Percentiles rank a stretch among this genome's conserved stretches.
Conservation (phyloP, 1,140 invertebrate genomes). For the Penaeus japonicus region DNA sequence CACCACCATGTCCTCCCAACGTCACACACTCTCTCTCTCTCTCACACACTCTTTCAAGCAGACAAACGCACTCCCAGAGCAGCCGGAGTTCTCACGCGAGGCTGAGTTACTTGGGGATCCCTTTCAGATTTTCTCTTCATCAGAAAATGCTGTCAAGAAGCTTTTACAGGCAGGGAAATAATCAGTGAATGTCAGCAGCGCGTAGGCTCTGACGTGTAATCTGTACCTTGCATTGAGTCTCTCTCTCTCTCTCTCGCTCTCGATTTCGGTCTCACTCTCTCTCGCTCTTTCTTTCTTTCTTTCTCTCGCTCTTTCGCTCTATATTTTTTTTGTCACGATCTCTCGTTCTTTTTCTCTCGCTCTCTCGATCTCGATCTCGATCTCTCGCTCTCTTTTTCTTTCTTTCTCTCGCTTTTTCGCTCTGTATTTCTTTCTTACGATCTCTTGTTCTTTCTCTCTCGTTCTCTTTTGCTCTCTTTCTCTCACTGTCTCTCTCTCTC, state of each 20-base stretch:
- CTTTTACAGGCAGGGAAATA: slow-evolving; percentile 50
- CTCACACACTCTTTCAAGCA: background rate
- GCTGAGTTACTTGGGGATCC: slow-evolving; percentile 31
- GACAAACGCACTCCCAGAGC: too few relatives aligned
- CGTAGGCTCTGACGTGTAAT: slow-evolving; percentile 43
- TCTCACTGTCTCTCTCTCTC: too few relatives aligned
- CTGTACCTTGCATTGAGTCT: slow-evolving; percentile 46
- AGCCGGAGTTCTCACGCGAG: too few relatives aligned
- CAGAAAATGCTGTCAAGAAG: slow-evolving; percentile 53
- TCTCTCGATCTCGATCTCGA: background rate
- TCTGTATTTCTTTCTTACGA: too few relatives aligned
- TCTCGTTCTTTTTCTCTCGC: background rate
- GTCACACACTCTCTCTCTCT: background rate
- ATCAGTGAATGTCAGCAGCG: slow-evolving; percentile 36
- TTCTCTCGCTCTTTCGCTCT: background rate
- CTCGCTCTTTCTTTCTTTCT: background rate
- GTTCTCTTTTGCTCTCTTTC: too few relatives aligned
- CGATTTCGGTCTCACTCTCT: too few relatives aligned
- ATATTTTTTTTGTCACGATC: too few relatives aligned
- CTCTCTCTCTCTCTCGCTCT: too few relatives aligned
- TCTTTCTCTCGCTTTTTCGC: background rate
- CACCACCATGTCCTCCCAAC: too few relatives aligned
- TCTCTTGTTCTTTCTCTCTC: too few relatives aligned
- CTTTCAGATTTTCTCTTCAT: slow-evolving; percentile 53
- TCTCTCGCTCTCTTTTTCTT: background rate